Evolutionary conservation across 2,797 vertebrate species (phyloP).

Genomic region (Danionella dracula): DNA sequence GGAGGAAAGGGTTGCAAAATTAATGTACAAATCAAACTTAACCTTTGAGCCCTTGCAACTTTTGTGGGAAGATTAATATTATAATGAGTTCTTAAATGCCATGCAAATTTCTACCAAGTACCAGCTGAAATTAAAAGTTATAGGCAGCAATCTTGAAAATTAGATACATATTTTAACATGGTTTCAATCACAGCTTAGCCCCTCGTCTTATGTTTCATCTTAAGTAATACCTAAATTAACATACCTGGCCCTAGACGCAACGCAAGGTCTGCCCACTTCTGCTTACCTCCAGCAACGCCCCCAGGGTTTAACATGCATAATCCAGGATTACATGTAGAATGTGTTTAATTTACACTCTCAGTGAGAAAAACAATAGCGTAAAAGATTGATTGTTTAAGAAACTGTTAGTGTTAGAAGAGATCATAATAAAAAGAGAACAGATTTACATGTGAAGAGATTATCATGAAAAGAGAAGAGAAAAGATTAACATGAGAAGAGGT

Average conservation of each 20-base stretch:
- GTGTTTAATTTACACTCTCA: neutral
- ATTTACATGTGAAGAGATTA: too few species aligned
- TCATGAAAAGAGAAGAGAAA: too few species aligned
- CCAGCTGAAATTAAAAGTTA: slow-evolving; percentile 53
- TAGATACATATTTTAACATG: slow-evolving; percentile 51
- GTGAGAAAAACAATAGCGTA: neutral
- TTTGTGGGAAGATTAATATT: slow-evolving; percentile 53
- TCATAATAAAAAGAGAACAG: neutral
- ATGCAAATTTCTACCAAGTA: slow-evolving; percentile 51
- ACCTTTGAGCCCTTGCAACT: slow-evolving; percentile 46
- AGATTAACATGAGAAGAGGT: too few species aligned
- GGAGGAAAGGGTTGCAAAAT: slow-evolving; percentile 43
- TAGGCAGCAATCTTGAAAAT: slow-evolving; percentile 48
- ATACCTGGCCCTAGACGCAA: slow-evolving; percentile 38
- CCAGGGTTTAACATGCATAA: slow-evolving; percentile 33
- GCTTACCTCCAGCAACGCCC: slow-evolving; percentile 23
- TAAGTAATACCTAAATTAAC: slow-evolving; percentile 51
- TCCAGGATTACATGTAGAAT: slow-evolving; percentile 17
- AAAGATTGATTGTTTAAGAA: too few species aligned
- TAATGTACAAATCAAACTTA: slow-evolving; percentile 50
- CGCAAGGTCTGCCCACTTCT: slow-evolving; percentile 8
- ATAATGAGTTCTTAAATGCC: slow-evolving; percentile 54
- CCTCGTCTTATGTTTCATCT: slow-evolving; percentile 45
- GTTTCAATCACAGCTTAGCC: slow-evolving; percentile 39
- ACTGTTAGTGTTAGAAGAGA: too few species aligned